A percentile compares a stretch with the other conserved stretches of the same genome.
These are phyloP conservation scores for Dusona sp. DNA, from an alignment of 2,888 invertebrate genomes.

Conservation along the genomic window DNA sequence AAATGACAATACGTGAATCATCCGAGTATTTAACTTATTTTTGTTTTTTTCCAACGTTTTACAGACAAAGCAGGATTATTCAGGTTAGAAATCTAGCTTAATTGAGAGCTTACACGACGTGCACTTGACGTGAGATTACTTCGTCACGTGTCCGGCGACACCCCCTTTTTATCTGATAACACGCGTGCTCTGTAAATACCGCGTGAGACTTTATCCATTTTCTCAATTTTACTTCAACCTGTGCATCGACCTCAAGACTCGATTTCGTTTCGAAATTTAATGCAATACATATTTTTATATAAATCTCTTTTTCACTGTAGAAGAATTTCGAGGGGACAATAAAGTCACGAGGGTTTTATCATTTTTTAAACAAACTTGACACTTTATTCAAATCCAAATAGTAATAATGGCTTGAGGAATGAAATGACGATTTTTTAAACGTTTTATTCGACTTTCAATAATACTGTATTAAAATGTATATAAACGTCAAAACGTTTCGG, in stretches of 20 bases:
- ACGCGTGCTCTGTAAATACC: background rate
- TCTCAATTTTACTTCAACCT: background rate
- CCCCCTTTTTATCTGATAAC: slow-evolving; percentile 13
- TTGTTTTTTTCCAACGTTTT: background rate
- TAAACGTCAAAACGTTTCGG: slow-evolving; percentile 10
- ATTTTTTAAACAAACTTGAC: too few species aligned
- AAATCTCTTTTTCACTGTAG: background rate
- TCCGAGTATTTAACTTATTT: background rate
- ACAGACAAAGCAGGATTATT: background rate
- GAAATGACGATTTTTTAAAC: background rate
- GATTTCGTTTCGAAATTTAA: background rate
- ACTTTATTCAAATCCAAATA: background rate
- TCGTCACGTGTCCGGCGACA: slow-evolving; percentile 6
- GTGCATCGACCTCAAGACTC: background rate
- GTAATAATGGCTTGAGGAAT: background rate
- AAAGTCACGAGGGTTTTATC: too few species aligned
- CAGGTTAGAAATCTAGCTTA: background rate
- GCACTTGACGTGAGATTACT: slow-evolving; percentile 8
- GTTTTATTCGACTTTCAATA: background rate
- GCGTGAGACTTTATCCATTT: background rate
- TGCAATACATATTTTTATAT: background rate
- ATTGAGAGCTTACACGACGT: background rate
- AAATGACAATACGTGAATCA: background rate
- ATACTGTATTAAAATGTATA: slow-evolving; percentile 6
- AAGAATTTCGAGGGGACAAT: background rate